Evolutionary conservation across 1,140 invertebrate species (phyloP).

Genomic region (Lanistes nyassanus): DNA sequence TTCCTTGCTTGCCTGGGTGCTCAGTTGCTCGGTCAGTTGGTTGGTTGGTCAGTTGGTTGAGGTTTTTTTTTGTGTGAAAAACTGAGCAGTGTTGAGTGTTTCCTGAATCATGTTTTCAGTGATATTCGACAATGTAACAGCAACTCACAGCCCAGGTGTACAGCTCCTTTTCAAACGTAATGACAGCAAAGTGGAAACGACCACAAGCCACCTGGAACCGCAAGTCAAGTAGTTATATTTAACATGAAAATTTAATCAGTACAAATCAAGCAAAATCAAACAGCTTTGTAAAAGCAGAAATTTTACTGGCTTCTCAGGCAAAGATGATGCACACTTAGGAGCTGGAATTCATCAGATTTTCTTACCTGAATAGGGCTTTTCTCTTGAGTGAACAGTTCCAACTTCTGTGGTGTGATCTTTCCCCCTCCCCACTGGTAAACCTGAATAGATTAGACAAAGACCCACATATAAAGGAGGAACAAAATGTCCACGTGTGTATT

Average conservation of each 20-base stretch:
- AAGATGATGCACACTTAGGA: neutral
- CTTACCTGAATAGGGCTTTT: constrained; percentile 61
- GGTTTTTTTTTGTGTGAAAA: too few relatives aligned
- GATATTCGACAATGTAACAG: too few relatives aligned
- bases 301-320: neutral
- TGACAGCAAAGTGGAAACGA: constrained; percentile 63
- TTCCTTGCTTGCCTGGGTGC: too few relatives aligned
- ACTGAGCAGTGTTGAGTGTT: too few relatives aligned
- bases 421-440: constrained; percentile 67
- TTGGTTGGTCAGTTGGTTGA: too few relatives aligned
- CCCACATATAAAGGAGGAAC: neutral
- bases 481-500: neutral
- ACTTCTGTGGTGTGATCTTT: constrained; percentile 61
- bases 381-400: constrained; percentile 64
- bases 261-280: too few relatives aligned
- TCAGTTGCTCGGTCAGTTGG: too few relatives aligned
- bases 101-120: too few relatives aligned
- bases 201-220: constrained; percentile 58
- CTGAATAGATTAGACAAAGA: constrained; percentile 32
- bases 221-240: neutral
- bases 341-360: neutral
- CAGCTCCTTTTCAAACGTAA: constrained; percentile 67
- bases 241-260: too few relatives aligned
- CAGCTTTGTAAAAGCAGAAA: neutral
- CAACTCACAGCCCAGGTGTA: constrained; percentile 67